Conservation (phyloP, 2,888 invertebrate genomes). For the Callosobruchus maculatus region DNA sequence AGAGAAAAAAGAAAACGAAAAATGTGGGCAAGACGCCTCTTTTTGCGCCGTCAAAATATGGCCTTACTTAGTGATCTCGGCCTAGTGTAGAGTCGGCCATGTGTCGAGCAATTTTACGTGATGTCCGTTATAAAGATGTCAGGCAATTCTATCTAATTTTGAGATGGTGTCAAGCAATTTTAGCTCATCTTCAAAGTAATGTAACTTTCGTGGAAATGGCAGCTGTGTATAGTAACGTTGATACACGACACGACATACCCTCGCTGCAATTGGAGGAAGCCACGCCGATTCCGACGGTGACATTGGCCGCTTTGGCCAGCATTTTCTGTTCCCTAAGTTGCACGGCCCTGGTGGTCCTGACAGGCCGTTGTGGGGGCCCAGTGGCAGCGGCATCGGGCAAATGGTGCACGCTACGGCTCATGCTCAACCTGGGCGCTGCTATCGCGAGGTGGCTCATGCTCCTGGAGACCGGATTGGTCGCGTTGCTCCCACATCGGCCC, state of each 20-base stretch:
- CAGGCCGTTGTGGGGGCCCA: constrained; percentile 37
- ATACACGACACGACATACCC: constrained; percentile 32
- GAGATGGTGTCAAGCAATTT: too few relatives aligned
- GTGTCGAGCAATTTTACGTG: too few relatives aligned
- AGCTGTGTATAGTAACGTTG: not conserved
- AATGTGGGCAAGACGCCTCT: too few relatives aligned
- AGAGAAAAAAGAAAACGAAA: too few relatives aligned
- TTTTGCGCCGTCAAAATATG: too few relatives aligned
- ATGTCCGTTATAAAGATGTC: too few relatives aligned
- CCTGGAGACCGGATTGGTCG: constrained; percentile 54
- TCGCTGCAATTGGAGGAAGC: constrained; percentile 43
- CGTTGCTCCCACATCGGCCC: too few relatives aligned
- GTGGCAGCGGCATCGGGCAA: constrained; percentile 39
- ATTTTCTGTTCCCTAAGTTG: constrained; percentile 48
- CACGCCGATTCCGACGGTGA: not conserved
- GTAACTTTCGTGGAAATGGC: not conserved
- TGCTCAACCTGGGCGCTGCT: constrained; percentile 44
- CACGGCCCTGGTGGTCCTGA: constrained; percentile 46
- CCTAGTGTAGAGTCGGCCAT: too few relatives aligned
- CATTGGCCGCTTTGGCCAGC: constrained; percentile 9
- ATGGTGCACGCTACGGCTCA: constrained; percentile 49
- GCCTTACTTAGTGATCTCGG: too few relatives aligned
- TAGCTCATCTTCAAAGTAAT: too few relatives aligned
- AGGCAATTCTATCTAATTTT: too few relatives aligned
- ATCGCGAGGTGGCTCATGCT: constrained; percentile 69